These are phyloP conservation scores for Parauchenoglanis ngamensis DNA, from an alignment of 2,797 vertebrate species.

Conservation along the genomic window DNA sequence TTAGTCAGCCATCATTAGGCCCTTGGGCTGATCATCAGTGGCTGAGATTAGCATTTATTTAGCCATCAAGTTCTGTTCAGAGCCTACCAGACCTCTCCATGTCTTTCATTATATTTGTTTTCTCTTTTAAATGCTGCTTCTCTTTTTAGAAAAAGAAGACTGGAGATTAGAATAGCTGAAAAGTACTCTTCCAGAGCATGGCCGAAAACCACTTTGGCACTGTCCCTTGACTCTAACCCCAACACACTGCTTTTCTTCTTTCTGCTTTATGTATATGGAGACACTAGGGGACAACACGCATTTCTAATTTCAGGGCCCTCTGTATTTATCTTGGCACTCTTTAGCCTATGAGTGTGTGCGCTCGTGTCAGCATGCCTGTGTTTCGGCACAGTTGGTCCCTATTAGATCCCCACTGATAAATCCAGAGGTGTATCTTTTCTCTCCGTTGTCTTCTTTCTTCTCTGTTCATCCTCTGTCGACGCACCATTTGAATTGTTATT, in stretches of 20 bases:
- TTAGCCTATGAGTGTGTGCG: neutral
- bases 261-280: slow-evolving; percentile 33
- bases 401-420: slow-evolving; percentile 19
- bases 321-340: slow-evolving; percentile 40
- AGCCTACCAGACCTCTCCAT: slow-evolving; percentile 24
- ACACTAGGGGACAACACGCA: slow-evolving; percentile 6
- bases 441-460: neutral
- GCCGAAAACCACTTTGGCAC: slow-evolving; percentile 43
- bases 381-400: slow-evolving; percentile 23
- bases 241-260: neutral
- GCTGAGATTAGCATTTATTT: slow-evolving; percentile 56
- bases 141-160: slow-evolving; percentile 19
- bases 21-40: neutral
- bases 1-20: neutral
- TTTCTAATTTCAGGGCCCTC: slow-evolving; percentile 21
- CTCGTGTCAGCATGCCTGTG: slow-evolving; percentile 24
- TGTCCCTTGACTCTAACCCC: neutral
- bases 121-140: slow-evolving; percentile 18
- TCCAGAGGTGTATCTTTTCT: slow-evolving; percentile 7
- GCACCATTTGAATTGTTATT: slow-evolving; percentile 34
- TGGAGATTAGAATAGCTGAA: slow-evolving; percentile 25
- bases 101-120: slow-evolving; percentile 29
- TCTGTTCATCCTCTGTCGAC: neutral
- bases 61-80: slow-evolving; percentile 55
- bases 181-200: slow-evolving; percentile 29